Evolutionary conservation across 2,113 vertebrate species (phyloP), one percentile per base, ranked within the genome.

Genomic region (Psettodes erumei): DNA sequence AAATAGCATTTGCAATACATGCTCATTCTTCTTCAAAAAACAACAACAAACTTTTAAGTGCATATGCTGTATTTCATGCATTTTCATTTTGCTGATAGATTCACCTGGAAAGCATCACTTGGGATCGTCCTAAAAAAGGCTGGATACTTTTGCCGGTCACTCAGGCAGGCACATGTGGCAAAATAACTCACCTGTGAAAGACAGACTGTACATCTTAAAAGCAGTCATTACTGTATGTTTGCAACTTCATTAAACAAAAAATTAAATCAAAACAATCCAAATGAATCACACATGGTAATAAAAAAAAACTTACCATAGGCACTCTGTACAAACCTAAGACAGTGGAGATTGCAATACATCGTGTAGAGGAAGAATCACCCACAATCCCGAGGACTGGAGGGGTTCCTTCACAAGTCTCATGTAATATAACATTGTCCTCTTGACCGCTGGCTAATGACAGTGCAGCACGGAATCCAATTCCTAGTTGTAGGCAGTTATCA

Each of bases 361-460:
- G 64, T 25, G 89, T 90, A 3, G 93, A 92, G 2, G 78, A 86
- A 11, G 90, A 74, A 63, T 93, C 91, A 30, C 93, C 93, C 13
- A 93, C 88, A 50, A 93, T 88, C 6, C 84, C 92, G 9, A 91
- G 27, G 23, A 93, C 85, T 2, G 89, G 88, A 12, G 93, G 86
- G 3, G 35, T 55, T 21, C 86, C 86, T 21, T 23, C 59, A 76
- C 92, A 93, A 30, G 33, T 65, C 6, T 82, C 2, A 0, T 79
- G 21, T 8, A 84, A 69, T 5, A 71, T 1, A 19, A 69, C 37
- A 9, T 81, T 61, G 5, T 88, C 65, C 5, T 89, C 83, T 54
- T 30, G 81, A 23, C 92, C 89, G 43, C 77, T 91, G 48, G 73
- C 43, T 63, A 93, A 73, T 1, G 87, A 87, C 42, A 86, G 71